A percentile compares a stretch with the other conserved stretches of the same genome.
phyloP scores from a whole-genome alignment of 1,140 invertebrate genomes.

The Euwallacea fornicatus region DNA sequence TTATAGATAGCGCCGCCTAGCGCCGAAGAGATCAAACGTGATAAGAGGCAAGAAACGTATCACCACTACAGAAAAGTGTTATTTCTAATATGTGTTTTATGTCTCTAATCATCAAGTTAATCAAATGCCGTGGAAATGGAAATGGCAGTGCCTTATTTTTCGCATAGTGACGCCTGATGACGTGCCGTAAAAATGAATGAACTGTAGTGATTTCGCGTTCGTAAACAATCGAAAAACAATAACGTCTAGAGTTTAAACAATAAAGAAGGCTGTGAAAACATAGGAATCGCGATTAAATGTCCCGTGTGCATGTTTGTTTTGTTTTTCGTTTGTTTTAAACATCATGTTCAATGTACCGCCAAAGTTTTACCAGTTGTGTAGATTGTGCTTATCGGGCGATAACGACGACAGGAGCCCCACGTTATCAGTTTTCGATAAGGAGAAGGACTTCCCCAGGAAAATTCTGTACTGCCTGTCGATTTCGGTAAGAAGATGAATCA shows the following conservation, averaged over 20 bases:
- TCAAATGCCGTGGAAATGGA: slow-evolving; percentile 40
- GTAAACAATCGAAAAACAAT: slow-evolving; percentile 38
- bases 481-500: slow-evolving; percentile 51
- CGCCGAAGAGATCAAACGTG: slow-evolving; percentile 33
- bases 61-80: slow-evolving; percentile 37
- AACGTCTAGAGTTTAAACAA: slow-evolving; percentile 40
- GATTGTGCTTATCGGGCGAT: slow-evolving; percentile 60
- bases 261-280: slow-evolving; percentile 46
- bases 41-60: slow-evolving; percentile 39
- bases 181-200: slow-evolving; percentile 23
- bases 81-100: slow-evolving; percentile 24
- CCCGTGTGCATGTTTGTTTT: slow-evolving; percentile 48
- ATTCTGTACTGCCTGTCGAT: slow-evolving; percentile 57
- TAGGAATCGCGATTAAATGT: slow-evolving; percentile 42
- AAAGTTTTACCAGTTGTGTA: slow-evolving; percentile 67
- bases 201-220: slow-evolving; percentile 31
- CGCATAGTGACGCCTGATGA: slow-evolving; percentile 28
- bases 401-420: slow-evolving; percentile 32
- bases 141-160: slow-evolving; percentile 54
- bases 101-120: slow-evolving; percentile 31
- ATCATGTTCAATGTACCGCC: slow-evolving; percentile 69
- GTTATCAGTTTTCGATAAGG: slow-evolving; percentile 48
- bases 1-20: slow-evolving; percentile 22
- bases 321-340: slow-evolving; percentile 55
- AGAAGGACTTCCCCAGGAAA: slow-evolving; percentile 52